phyloP scores from a whole-genome alignment of 1,140 invertebrate species.

The Aporrectodea caliginosa region DNA sequence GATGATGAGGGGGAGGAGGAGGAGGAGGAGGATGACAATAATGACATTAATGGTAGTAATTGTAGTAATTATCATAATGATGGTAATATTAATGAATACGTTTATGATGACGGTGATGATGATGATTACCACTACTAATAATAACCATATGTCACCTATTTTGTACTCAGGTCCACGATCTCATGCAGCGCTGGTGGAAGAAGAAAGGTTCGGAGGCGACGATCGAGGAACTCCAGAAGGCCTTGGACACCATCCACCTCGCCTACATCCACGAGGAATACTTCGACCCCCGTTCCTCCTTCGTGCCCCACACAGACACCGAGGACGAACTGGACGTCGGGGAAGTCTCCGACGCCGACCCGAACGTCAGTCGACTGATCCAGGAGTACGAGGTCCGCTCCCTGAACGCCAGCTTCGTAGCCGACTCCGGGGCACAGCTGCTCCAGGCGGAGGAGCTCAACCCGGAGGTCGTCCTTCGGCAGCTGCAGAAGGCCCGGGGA shows the following conservation, averaged over 20 bases:
- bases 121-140: no score
- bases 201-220: constrained; percentile 30
- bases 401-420: constrained; percentile 28
- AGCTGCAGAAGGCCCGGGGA: constrained; percentile 7
- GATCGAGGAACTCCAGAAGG: constrained; percentile 30
- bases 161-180: constrained; percentile 31
- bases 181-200: constrained; percentile 33
- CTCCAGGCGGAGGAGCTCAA: not conserved
- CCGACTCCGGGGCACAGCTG: not conserved
- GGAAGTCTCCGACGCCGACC: constrained; percentile 22
- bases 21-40: no score
- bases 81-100: no score
- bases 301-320: not conserved
- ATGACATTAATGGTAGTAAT: no score
- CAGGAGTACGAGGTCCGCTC: constrained; percentile 27
- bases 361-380: constrained; percentile 29
- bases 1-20: no score
- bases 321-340: constrained; percentile 28
- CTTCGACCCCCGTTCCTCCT: not conserved
- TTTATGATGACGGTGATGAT: no score
- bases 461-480: constrained; percentile 5
- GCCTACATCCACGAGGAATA: constrained; percentile 28
- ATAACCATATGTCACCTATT: no score
- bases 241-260: constrained; percentile 27
- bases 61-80: no score